Evolutionary conservation across 2,888 invertebrate species (phyloP).

Genomic region (Drosophila limbata): DNA sequence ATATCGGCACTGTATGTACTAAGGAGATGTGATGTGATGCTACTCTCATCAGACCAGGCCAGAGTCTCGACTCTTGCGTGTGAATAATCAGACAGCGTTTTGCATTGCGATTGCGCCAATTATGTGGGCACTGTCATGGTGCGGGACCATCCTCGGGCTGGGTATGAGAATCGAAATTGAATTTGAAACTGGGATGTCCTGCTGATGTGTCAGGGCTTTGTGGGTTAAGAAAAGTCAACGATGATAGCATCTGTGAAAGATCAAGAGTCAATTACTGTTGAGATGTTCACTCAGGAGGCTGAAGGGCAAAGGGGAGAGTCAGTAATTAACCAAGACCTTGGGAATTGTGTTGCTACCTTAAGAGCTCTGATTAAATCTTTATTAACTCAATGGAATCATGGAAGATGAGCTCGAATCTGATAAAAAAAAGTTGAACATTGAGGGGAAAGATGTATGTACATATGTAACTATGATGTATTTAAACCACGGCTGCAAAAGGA

Average conservation of each 20-base stretch:
- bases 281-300: slow-evolving; percentile 4
- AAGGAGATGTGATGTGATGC: slow-evolving; percentile 41
- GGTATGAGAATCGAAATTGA: slow-evolving; percentile 15
- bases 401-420: not conserved
- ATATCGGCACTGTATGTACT: not conserved
- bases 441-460: not conserved
- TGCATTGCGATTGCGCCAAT: slow-evolving; percentile 69
- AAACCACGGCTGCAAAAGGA: not conserved
- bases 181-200: slow-evolving; percentile 39
- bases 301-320: slow-evolving; percentile 24
- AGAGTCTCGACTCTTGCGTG: slow-evolving; percentile 51
- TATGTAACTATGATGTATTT: too few species aligned
- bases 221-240: slow-evolving; percentile 55
- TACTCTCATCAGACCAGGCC: slow-evolving; percentile 24
- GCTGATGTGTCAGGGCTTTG: slow-evolving; percentile 17
- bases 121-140: slow-evolving; percentile 64
- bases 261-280: slow-evolving; percentile 62
- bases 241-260: slow-evolving; percentile 60
- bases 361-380: slow-evolving; percentile 20
- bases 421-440: not conserved
- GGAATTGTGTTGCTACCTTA: slow-evolving; percentile 9
- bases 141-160: slow-evolving; percentile 41
- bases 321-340: slow-evolving; percentile 19
- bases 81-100: slow-evolving; percentile 73
- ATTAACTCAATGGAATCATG: slow-evolving; percentile 3